Percentiles rank a stretch among this genome's conserved stretches.
Evolutionary conservation across 37 sponge, comb jelly and placozoan genomes (phyloP).

Genomic region (Chondrilla cf. caribensis): DNA sequence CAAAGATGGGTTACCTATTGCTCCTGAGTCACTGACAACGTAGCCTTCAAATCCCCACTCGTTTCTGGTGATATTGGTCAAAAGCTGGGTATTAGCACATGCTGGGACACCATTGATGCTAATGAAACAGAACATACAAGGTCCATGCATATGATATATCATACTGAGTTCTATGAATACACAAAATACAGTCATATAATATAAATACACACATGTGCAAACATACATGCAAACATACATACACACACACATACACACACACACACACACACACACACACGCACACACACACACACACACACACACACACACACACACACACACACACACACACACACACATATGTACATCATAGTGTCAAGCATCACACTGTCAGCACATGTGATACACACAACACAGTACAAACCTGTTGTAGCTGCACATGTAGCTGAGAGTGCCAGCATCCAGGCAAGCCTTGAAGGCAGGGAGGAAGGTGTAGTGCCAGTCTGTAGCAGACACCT

Average conservation of each 20-base stretch:
- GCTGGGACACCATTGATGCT: slow-evolving; percentile 58
- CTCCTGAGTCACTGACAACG: too few species aligned
- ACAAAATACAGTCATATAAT: not conserved
- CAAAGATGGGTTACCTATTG: too few species aligned
- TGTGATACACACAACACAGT: too few species aligned
- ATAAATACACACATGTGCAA: not conserved
- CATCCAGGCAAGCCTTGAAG: slow-evolving; percentile 53
- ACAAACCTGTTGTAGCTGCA: slow-evolving; percentile 64
- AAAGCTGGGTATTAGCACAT: slow-evolving; percentile 55
- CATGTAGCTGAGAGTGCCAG: slow-evolving; percentile 53
- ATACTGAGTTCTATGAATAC: not conserved
- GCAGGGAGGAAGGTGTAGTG: slow-evolving; percentile 54
- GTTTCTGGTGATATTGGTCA: slow-evolving; percentile 47
- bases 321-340: too few species aligned
- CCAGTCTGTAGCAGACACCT: slow-evolving; percentile 59
- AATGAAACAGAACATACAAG: not conserved
- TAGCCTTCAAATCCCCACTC: too few species aligned
- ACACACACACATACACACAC: slow-evolving; percentile 13
- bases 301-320: too few species aligned
- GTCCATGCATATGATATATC: not conserved
- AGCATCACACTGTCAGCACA: not conserved
- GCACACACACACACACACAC: too few species aligned
- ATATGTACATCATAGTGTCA: not conserved
- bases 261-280: too few species aligned
- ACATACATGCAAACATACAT: not conserved